Evolutionary conservation across 2,113 vertebrate genomes (phyloP), one percentile per base, ranked within the genome.

Genomic region (Colinus virginianus): DNA sequence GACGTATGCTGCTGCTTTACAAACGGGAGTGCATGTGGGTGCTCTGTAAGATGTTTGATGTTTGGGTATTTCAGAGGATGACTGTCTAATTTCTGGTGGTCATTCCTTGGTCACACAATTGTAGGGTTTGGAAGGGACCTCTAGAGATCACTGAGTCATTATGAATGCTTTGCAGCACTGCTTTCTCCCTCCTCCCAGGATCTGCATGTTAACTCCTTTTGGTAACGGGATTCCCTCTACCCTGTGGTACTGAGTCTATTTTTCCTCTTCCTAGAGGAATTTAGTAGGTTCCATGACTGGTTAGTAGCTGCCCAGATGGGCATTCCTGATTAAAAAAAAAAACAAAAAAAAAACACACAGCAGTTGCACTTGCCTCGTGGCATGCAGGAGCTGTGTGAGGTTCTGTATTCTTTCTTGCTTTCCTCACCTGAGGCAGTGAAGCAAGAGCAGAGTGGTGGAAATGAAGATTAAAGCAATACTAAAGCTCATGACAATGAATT

Each of bases 381-480:
- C 59, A 17, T 0, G 0, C 38, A 36, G 28, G 28, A 67, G 21
- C 81, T 78, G 5, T 3, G 1, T 15, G 21, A 40, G 5, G 19
- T 59, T 76, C 61, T n/a, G 7, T 5, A 8, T 22, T 22, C 58
- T 45, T 43, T 11, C 5, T 5, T 36, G 11, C 14, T 56, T 56
- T 34, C 14, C 11, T 86, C 4, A 8, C 11, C 1, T 70, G 28
- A 49, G 23, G 14, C 22, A 34, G 18, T 6, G 53, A 69, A 32
- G 26, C 0, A 14, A 68, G 62, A 78, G 40, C 26, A 22, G 20
- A 48, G 26, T 2, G 40, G 21, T 64, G 34, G 74, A 75, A 53
- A 59, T 53, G 19, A 67, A n/a, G 22, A 8, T n/a, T 30, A 4
- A 34, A 51, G 26, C 26, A 5, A 8, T 10, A 11, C 0, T 0